Evolutionary conservation across 1,140 invertebrate genomes (phyloP).

Genomic region (Penaeus vannamei): DNA sequence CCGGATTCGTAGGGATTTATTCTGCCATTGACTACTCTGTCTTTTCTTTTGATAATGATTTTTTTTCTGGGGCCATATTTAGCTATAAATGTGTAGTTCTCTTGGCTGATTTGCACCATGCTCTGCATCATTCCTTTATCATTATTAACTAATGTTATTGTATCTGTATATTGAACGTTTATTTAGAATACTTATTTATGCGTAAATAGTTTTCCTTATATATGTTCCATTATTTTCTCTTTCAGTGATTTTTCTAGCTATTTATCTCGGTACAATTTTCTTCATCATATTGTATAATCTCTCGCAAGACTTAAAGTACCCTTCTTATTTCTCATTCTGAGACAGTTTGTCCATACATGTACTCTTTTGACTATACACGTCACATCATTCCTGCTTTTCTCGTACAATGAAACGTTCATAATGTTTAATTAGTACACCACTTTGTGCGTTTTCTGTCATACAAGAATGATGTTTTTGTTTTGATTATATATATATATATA

Average conservation of each 20-base stretch:
- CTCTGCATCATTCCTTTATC: not conserved
- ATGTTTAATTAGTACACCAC: not conserved
- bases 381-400: too few species aligned
- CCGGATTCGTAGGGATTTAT: too few species aligned
- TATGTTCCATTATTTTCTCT: not conserved
- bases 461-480: not conserved
- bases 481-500: not conserved
- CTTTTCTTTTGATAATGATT: too few species aligned
- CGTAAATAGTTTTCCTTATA: slow-evolving; percentile 3
- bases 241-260: not conserved
- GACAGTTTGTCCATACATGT: too few species aligned
- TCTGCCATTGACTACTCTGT: too few species aligned
- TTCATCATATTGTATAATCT: not conserved
- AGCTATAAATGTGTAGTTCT: too few species aligned
- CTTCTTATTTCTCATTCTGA: too few species aligned
- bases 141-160: slow-evolving; percentile 8
- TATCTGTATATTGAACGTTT: not conserved
- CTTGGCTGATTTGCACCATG: too few species aligned
- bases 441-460: not conserved
- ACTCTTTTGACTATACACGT: too few species aligned
- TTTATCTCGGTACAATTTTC: not conserved
- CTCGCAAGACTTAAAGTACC: too few species aligned
- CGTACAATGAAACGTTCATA: not conserved
- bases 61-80: too few species aligned
- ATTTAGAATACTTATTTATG: slow-evolving; percentile 27